Evolutionary conservation across 1,140 invertebrate genomes (phyloP), one percentile per base, ranked within the genome.

Genomic region (Eurosta solidaginis): DNA sequence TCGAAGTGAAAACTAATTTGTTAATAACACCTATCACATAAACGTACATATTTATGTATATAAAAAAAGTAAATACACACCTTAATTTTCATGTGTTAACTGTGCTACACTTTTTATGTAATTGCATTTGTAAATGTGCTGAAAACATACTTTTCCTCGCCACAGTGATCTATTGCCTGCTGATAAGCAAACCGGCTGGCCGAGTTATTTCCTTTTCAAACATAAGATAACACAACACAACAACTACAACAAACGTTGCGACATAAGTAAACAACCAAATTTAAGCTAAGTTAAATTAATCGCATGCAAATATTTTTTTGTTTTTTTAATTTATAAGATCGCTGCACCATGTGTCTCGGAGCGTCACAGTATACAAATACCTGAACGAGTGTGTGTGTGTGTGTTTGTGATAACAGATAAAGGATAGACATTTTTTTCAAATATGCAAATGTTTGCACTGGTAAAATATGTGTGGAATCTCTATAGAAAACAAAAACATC

Each of bases 271-370:
- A 17, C 59, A 40, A 68, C n/a, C n/a, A n/a, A n/a, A n/a, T n/a
- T n/a, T n/a, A n/a, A 68, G 36, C 40, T 68, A 68, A 68, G 59
- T n/a, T 42, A 68, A 68, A 68, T 68, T 68, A 68, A 68, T 68
- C 59, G 59, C 9, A 22, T 29, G 40, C n/a, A n/a, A n/a, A n/a
- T n/a, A n/a, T n/a, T n/a, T n/a, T n/a, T n/a, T n/a, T 68, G 40
- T 68, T 68, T 68, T 33, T 68, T 40, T 40, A 68, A 68, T 33
- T 68, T 68, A 68, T 33, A 68, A 68, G 40, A 68, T 68, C 40
- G 59, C 59, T 33, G 59, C 14, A 40, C 36, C 59, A 68, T 68
- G 33, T 68, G 29, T 36, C 59, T 29, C 27, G n/a, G 59, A 25
- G 52, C n/a, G 54, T 59, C 17, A 3, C 14, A 59, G 54, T 59